A percentile compares a stretch with the other conserved stretches of the same genome.
These are phyloP conservation scores for Crax fasciolata DNA, from an alignment of 2,797 vertebrate genomes.

Conservation along the genomic window DNA sequence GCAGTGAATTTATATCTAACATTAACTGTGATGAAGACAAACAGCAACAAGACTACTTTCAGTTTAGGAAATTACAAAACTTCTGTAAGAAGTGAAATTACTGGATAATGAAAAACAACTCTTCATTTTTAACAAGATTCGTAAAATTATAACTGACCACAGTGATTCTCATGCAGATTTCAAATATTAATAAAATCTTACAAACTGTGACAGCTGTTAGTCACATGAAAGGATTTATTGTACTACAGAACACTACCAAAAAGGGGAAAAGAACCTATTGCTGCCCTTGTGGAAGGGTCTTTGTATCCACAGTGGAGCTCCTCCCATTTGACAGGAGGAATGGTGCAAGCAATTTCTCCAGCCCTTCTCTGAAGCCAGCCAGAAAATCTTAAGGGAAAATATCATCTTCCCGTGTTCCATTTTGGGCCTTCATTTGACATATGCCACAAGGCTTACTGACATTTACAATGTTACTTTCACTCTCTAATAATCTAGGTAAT, in stretches of 20 bases:
- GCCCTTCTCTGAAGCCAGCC: neutral
- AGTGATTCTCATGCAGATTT: neutral
- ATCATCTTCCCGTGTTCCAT: neutral
- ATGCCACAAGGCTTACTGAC: neutral
- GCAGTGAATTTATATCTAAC: too few relatives aligned
- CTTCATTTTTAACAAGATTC: neutral
- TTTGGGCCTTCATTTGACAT: neutral
- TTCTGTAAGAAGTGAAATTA: neutral
- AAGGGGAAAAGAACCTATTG: accelerated
- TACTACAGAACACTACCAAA: neutral
- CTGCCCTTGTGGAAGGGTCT: accelerated
- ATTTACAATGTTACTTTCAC: neutral
- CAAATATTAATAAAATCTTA: neutral
- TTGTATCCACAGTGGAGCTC: neutral
- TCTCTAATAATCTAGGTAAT: neutral
- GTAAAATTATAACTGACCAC: neutral
- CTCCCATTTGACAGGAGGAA: accelerated
- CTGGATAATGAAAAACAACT: neutral
- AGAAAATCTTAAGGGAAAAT: neutral
- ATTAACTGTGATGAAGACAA: neutral
- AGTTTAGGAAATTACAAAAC: neutral
- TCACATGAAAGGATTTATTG: neutral
- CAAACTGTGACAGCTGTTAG: neutral
- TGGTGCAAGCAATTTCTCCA: neutral
- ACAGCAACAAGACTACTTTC: neutral